Conservation (phyloP, 2,113 vertebrate genomes). For the Poeciliopsis occidentalis region DNA sequence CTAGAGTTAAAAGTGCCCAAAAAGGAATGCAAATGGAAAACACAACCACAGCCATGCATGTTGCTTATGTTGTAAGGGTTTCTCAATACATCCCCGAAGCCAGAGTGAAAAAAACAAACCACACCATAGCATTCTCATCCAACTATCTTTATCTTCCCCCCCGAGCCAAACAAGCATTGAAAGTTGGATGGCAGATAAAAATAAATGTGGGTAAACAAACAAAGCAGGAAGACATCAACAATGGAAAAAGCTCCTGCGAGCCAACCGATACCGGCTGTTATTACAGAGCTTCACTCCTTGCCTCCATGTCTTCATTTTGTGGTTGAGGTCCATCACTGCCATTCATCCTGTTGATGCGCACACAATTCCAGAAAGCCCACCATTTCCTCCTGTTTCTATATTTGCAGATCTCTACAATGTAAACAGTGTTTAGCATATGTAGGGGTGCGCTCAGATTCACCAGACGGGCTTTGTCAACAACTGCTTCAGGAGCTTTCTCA, state of each 20-base stretch:
- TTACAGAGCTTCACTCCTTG: slow-evolving; percentile 38
- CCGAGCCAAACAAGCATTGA: slow-evolving; percentile 22
- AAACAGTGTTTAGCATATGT: slow-evolving; percentile 24
- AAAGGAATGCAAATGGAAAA: slow-evolving; percentile 34
- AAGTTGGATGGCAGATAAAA: slow-evolving; percentile 42
- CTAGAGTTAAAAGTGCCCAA: neutral
- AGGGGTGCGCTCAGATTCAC: slow-evolving; percentile 26
- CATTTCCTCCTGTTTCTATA: slow-evolving; percentile 40
- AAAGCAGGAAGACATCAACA: slow-evolving; percentile 56
- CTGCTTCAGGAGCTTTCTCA: slow-evolving; percentile 1
- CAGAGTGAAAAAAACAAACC: neutral
- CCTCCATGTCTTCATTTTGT: slow-evolving; percentile 13
- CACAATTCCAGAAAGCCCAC: slow-evolving; percentile 10
- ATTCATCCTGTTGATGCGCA: slow-evolving; percentile 30
- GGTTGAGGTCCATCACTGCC: slow-evolving; percentile 4
- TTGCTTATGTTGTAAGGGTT: slow-evolving; percentile 8
- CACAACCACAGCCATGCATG: slow-evolving; percentile 25
- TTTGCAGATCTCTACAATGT: slow-evolving; percentile 12
- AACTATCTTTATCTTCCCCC: slow-evolving; percentile 18
- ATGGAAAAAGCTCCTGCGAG: slow-evolving; percentile 50
- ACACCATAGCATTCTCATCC: slow-evolving; percentile 18
- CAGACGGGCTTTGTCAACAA: slow-evolving; percentile 19
- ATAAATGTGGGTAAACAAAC: slow-evolving; percentile 64
- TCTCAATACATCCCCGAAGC: slow-evolving; percentile 2
- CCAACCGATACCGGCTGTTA: slow-evolving; percentile 22